A percentile compares a stretch with the other conserved stretches of the same genome.
Evolutionary conservation across 2,113 vertebrate species (phyloP).

Genomic region (Neodon shergylaensis): DNA sequence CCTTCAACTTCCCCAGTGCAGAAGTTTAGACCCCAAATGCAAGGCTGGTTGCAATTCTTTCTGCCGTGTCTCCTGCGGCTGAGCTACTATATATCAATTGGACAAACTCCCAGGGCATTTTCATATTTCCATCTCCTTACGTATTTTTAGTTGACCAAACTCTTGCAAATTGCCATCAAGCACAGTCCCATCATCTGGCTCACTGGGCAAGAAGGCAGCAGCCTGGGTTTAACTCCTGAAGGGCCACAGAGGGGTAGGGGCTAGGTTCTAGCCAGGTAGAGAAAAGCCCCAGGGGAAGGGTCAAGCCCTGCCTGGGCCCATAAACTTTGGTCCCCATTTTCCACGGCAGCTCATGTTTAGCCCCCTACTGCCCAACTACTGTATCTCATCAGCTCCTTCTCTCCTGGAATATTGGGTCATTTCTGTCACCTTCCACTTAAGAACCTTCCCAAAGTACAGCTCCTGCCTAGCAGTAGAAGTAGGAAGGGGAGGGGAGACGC

Average conservation of each 20-base stretch:
- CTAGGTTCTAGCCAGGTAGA: neutral
- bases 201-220: slow-evolving; percentile 85
- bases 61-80: slow-evolving; percentile 81
- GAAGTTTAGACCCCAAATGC: slow-evolving; percentile 83
- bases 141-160: slow-evolving; percentile 89
- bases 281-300: neutral
- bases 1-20: slow-evolving; percentile 76
- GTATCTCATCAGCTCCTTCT: neutral
- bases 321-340: neutral
- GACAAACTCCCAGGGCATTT: slow-evolving; percentile 87
- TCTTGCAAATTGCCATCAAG: slow-evolving; percentile 88
- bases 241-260: neutral
- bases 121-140: slow-evolving; percentile 89
- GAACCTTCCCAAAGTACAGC: neutral
- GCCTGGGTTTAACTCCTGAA: slow-evolving; percentile 80
- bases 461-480: neutral
- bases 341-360: neutral
- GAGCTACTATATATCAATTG: slow-evolving; percentile 86
- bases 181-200: slow-evolving; percentile 88
- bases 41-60: slow-evolving; percentile 84
- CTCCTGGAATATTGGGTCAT: neutral
- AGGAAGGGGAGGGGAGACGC: neutral
- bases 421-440: neutral
- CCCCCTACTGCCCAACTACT: neutral
- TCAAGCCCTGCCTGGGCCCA: neutral